These are phyloP conservation scores for Chinchilla lanigera DNA, from an alignment of 2,113 vertebrate species.

Conservation along the genomic window DNA sequence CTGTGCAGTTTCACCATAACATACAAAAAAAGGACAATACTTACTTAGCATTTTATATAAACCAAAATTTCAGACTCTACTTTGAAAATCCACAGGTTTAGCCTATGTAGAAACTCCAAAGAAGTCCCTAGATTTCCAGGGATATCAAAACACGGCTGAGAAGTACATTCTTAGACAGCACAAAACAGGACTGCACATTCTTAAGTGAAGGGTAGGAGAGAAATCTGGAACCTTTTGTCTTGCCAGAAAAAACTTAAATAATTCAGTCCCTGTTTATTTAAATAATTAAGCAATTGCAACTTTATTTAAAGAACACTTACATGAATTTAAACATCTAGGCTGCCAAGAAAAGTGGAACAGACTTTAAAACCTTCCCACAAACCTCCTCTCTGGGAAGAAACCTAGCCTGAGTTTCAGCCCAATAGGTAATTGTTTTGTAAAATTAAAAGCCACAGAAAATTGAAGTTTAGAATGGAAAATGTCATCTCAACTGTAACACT, in stretches of 20 bases:
- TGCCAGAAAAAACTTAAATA: conserved; percentile 72
- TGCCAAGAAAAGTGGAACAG: conserved; percentile 75
- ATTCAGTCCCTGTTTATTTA: conserved; percentile 73
- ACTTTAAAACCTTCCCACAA: conserved; percentile 65
- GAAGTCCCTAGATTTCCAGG: conserved; percentile 24
- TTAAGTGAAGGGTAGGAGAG: conserved; percentile 41
- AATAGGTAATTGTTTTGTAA: conserved; percentile 80
- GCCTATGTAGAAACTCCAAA: not conserved
- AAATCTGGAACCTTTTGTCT: conserved; percentile 45
- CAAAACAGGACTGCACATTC: conserved; percentile 30
- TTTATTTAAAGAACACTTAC: conserved; percentile 79
- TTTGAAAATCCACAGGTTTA: conserved; percentile 44
- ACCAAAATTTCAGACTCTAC: conserved; percentile 55
- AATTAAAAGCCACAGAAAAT: conserved; percentile 81
- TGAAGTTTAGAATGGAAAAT: conserved; percentile 81
- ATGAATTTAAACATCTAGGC: conserved; percentile 72
- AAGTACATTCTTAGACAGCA: conserved; percentile 28
- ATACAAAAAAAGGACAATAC: not conserved
- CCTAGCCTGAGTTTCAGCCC: conserved; percentile 66
- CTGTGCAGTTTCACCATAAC: not conserved
- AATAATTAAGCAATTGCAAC: conserved; percentile 81
- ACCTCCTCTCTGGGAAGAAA: conserved; percentile 61
- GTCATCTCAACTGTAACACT: conserved; percentile 80
- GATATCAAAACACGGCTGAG: conserved; percentile 45
- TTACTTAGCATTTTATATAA: conserved; percentile 7